Conservation (phyloP, 2,797 vertebrate genomes). For the Lutjanus argentimaculatus region DNA sequence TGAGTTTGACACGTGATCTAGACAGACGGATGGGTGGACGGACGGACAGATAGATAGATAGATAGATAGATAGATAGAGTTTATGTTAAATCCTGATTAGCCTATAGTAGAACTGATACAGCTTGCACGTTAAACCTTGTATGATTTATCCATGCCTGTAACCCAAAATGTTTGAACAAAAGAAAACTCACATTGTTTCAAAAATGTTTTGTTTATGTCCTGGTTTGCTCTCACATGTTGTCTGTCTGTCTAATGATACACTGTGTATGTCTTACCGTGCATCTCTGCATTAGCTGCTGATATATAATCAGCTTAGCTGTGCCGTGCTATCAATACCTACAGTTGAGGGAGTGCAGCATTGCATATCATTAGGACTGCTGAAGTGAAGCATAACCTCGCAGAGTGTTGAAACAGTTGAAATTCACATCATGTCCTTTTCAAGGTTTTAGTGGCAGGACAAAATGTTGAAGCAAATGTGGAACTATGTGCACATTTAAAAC, state of each 20-base stretch:
- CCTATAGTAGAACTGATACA: too few species aligned
- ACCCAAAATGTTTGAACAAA: too few species aligned
- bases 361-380: neutral
- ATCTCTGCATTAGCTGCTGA: slow-evolving; percentile 23
- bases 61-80: too few species aligned
- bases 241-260: slow-evolving; percentile 7
- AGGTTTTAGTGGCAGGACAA: neutral
- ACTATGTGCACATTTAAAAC: neutral
- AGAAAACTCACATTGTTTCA: neutral
- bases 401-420: neutral
- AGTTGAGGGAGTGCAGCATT: neutral
- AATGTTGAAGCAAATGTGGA: neutral
- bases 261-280: neutral
- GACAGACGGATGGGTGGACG: too few species aligned
- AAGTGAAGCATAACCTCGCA: neutral
- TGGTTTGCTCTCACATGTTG: neutral
- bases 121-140: too few species aligned
- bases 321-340: neutral
- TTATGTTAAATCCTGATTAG: too few species aligned
- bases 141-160: too few species aligned
- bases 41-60: too few species aligned
- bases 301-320: slow-evolving; percentile 42
- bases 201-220: neutral
- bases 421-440: neutral
- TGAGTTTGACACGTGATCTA: too few species aligned